Conservation (phyloP, 1,140 invertebrate species). For the Drosophila grimshawi region DNA sequence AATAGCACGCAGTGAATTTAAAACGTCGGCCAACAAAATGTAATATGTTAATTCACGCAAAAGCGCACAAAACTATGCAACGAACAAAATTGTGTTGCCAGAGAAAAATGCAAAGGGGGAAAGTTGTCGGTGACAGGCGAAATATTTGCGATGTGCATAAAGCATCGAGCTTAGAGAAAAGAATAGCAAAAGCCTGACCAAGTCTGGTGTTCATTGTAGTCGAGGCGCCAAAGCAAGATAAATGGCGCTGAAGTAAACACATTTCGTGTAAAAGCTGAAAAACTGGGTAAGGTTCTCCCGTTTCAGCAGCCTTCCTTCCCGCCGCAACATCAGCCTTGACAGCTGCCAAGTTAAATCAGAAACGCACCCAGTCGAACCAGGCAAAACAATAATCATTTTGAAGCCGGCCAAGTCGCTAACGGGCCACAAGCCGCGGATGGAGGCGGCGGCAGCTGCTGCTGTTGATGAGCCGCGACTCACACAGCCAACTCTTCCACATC, state of each 20-base stretch:
- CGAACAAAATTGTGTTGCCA: slow-evolving; percentile 23
- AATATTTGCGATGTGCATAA: slow-evolving; percentile 46
- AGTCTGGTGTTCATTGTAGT: slow-evolving; percentile 60
- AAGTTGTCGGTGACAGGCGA: slow-evolving; percentile 9
- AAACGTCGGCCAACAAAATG: not conserved
- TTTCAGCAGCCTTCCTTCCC: not conserved
- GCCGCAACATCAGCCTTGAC: slow-evolving; percentile 9
- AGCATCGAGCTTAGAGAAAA: slow-evolving; percentile 34
- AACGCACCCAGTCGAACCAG: slow-evolving; percentile 40
- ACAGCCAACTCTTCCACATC: slow-evolving; percentile 20
- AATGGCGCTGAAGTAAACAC: slow-evolving; percentile 79
- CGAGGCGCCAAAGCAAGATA: slow-evolving; percentile 77
- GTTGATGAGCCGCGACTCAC: slow-evolving; percentile 31
- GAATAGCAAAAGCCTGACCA: slow-evolving; percentile 21
- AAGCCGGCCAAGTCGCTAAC: too few relatives aligned
- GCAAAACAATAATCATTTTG: slow-evolving; percentile 58
- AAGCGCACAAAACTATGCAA: slow-evolving; percentile 16
- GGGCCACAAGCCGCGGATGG: too few relatives aligned
- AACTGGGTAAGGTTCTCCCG: slow-evolving; percentile 23
- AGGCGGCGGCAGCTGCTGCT: slow-evolving; percentile 33
- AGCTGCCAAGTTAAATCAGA: slow-evolving; percentile 56
- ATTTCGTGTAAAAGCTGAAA: slow-evolving; percentile 69
- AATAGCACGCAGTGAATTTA: not conserved
- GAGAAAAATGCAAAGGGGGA: not conserved
- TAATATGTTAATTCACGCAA: slow-evolving; percentile 10